Base-by-base conservation (phyloP, 2,797 vertebrate species). In the Pyrrhura leucotis region DNA sequence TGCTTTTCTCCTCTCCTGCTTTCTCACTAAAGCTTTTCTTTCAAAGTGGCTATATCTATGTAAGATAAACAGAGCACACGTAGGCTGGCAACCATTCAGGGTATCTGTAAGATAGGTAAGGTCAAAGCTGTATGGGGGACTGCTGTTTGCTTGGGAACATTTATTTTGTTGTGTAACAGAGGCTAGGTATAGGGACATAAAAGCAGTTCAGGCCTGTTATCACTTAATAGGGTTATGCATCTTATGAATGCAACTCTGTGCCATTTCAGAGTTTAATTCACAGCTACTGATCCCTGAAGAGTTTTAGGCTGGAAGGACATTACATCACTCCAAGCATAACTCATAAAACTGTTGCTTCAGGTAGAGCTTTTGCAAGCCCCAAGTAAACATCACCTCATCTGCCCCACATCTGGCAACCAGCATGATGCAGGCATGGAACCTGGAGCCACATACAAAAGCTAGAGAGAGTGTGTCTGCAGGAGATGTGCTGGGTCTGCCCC, bases 221-320 rank as follows among this genome's bases (percentile, higher is more conserved):
- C 63, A 23, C 37, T 45, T 47, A 8, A 31, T 33, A 47, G 22
- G 2, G 25, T 83, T 79, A 47, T 31, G n/a, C 23, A 12, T 88
- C 65, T 90, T 45, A 42, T 21, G 16, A 79, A 37, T 7, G 22
- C 39, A 85, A 5, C 28, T 67, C 53, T 25, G 7, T 53, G 61
- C 45, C 3, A 1, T 56, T 81, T 63, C 2, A 5, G 51, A 48
- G 26, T 71, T 84, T 51, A 67, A 44, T 66, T 80, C 40, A 35
- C 0, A 0, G 39, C 22, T 68, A 3, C 26, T 26, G 33, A 42
- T 0, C 0, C 33, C 37, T 1, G 1, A 33, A 28, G 50, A 75
- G 4, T 48, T 88, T 82, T 44, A 75, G 42, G 33, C 48, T 93
- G 37, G 31, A 75, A 78, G 48, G 62, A 61, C 2, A 3, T 79